Evolutionary conservation across 1,140 invertebrate species (phyloP).

Genomic region (Halesus radiatus): DNA sequence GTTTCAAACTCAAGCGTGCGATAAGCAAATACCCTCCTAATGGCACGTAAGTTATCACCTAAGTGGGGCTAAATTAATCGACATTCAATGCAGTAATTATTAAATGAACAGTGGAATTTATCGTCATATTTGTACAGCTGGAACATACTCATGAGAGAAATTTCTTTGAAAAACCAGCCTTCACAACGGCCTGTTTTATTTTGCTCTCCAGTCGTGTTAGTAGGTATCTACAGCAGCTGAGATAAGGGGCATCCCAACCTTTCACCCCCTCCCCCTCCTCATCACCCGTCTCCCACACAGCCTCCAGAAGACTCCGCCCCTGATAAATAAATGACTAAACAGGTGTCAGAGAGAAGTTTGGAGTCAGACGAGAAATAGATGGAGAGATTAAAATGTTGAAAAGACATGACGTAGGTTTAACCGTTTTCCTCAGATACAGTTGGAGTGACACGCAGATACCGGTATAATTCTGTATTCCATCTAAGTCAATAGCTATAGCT

Average conservation of each 20-base stretch:
- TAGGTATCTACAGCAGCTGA: slow-evolving; percentile 10
- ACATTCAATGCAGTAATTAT: too few species aligned
- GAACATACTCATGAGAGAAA: too few species aligned
- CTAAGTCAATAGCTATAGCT: too few species aligned
- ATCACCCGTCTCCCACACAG: not conserved
- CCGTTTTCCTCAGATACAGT: not conserved
- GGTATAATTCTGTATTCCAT: too few species aligned
- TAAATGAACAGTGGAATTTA: too few species aligned
- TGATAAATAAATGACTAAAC: slow-evolving; percentile 34
- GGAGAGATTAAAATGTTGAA: not conserved
- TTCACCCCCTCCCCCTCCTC: too few species aligned
- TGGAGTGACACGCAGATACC: too few species aligned
- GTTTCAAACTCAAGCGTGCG: too few species aligned
- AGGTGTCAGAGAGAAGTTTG: slow-evolving; percentile 24
- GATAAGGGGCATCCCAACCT: slow-evolving; percentile 9
- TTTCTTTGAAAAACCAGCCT: not conserved
- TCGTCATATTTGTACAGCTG: too few species aligned
- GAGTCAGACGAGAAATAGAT: slow-evolving; percentile 2
- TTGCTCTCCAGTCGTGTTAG: not conserved
- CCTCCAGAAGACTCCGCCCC: slow-evolving; percentile 18
- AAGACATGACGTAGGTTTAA: not conserved
- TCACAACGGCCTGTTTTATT: not conserved
- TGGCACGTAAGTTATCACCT: too few species aligned
- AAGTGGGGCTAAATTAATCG: too few species aligned
- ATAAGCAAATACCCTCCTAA: too few species aligned